Conservation (phyloP, 2,888 invertebrate genomes). For the Odontocolon sp. region DNA sequence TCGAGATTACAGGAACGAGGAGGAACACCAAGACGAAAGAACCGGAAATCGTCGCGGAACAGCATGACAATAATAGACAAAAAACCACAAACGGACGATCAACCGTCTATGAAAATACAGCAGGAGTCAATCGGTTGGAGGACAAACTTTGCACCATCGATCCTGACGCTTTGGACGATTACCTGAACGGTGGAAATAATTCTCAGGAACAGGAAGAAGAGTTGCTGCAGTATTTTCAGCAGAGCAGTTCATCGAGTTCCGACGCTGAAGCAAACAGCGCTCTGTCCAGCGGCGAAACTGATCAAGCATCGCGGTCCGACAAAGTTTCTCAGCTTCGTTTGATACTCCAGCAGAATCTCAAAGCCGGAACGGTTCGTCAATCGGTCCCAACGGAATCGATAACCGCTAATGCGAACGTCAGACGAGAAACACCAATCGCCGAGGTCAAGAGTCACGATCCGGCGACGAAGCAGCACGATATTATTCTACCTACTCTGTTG, state of each 20-base stretch:
- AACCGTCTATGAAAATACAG: conserved; percentile 36
- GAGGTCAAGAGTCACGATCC: conserved; percentile 43
- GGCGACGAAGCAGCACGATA: conserved; percentile 71
- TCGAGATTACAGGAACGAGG: conserved; percentile 8
- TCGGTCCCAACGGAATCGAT: conserved; percentile 22
- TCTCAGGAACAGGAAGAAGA: conserved; percentile 93
- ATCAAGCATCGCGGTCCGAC: conserved; percentile 82
- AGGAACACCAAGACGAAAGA: conserved; percentile 61
- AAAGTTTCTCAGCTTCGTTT: conserved; percentile 89
- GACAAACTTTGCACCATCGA: conserved; percentile 88
- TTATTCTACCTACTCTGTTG: conserved; percentile 76
- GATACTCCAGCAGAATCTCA: conserved; percentile 86
- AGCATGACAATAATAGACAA: too few species aligned
- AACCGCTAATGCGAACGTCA: conserved; percentile 20
- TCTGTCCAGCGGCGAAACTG: conserved; percentile 63
- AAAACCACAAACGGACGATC: conserved; percentile 53
- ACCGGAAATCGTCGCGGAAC: too few species aligned
- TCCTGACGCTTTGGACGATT: conserved; percentile 91
- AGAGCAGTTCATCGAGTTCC: conserved; percentile 81
- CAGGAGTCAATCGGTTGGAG: conserved; percentile 54
- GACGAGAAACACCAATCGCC: conserved; percentile 42
- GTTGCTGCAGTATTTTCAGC: conserved; percentile 91
- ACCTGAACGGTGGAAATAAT: conserved; percentile 88
- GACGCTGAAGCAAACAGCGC: conserved; percentile 69
- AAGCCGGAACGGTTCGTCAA: conserved; percentile 77